A percentile compares a stretch with the other conserved stretches of the same genome.
These are phyloP conservation scores for Pterocles orientalis DNA, from an alignment of 2,113 vertebrate species.

Conservation along the genomic window DNA sequence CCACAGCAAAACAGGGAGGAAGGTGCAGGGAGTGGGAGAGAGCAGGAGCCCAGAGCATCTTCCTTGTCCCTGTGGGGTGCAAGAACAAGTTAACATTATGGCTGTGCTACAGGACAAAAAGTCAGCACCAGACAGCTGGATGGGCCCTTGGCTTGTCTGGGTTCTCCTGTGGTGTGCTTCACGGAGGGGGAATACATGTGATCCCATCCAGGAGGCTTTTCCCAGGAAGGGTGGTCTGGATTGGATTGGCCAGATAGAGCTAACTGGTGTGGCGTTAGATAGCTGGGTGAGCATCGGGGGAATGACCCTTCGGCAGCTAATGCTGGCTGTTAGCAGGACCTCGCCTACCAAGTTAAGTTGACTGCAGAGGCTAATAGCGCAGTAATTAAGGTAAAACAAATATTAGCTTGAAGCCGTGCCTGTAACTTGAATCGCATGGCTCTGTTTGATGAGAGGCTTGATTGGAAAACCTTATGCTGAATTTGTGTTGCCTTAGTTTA, in stretches of 20 bases:
- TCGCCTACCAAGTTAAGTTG: neutral
- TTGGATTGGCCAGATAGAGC: neutral
- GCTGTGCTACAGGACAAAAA: neutral
- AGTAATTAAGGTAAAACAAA: constrained; percentile 23
- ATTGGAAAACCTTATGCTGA: neutral
- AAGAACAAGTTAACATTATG: neutral
- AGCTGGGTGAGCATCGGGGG: neutral
- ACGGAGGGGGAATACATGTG: accelerated
- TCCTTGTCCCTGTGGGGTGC: neutral
- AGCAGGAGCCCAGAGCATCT: neutral
- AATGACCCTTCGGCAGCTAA: neutral
- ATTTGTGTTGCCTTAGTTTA: neutral
- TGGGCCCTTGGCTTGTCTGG: neutral
- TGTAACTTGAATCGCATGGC: neutral
- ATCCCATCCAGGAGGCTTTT: neutral
- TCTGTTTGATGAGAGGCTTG: neutral
- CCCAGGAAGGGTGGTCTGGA: neutral
- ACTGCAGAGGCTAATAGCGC: neutral
- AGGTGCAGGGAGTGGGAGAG: neutral
- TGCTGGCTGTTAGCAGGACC: neutral
- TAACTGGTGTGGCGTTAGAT: too few relatives aligned
- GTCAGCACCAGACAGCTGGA: too few relatives aligned
- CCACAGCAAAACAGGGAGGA: neutral
- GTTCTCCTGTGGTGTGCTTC: neutral
- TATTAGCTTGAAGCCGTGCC: neutral